Evolutionary conservation across 2,797 vertebrate genomes (phyloP).

Genomic region (Cottoperca gobio): DNA sequence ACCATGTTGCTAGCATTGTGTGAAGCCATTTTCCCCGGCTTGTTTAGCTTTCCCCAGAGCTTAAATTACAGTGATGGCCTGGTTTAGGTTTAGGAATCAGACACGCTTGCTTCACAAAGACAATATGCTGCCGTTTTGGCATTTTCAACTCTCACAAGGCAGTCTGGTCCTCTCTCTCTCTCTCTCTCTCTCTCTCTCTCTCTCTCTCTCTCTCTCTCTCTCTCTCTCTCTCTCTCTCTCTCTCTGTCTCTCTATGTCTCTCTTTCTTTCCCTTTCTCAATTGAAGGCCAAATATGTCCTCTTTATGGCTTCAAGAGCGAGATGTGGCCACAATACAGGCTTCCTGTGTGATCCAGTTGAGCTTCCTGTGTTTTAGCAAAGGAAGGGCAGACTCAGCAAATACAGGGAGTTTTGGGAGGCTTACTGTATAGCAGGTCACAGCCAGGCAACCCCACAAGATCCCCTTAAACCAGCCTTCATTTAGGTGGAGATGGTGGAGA

Average conservation of each 20-base stretch:
- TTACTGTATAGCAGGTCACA: constrained; percentile 49
- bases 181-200: not conserved
- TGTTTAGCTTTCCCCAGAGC: constrained; percentile 50
- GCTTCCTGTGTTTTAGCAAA: constrained; percentile 74
- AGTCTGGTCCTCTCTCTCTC: not conserved
- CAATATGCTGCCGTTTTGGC: constrained; percentile 62
- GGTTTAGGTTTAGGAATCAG: constrained; percentile 52
- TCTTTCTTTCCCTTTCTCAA: not conserved
- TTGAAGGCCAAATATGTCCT: constrained; percentile 41
- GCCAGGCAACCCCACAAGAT: constrained; percentile 33
- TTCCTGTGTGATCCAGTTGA: constrained; percentile 67
- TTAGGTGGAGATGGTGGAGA: constrained; percentile 5
- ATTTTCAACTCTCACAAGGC: constrained; percentile 35
- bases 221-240: not conserved
- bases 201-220: constrained; percentile 4
- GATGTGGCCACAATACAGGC: constrained; percentile 49
- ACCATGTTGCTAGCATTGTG: not conserved
- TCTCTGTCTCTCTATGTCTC: not conserved
- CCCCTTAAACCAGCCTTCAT: not conserved
- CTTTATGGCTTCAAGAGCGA: constrained; percentile 27
- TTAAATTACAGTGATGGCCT: constrained; percentile 47
- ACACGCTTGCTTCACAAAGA: constrained; percentile 52
- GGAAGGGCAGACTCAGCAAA: constrained; percentile 64
- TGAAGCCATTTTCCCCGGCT: constrained; percentile 35
- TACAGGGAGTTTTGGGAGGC: constrained; percentile 25